These are phyloP conservation scores for Peucedramus taeniatus DNA, from an alignment of 2,113 vertebrate genomes.

Conservation along the genomic window DNA sequence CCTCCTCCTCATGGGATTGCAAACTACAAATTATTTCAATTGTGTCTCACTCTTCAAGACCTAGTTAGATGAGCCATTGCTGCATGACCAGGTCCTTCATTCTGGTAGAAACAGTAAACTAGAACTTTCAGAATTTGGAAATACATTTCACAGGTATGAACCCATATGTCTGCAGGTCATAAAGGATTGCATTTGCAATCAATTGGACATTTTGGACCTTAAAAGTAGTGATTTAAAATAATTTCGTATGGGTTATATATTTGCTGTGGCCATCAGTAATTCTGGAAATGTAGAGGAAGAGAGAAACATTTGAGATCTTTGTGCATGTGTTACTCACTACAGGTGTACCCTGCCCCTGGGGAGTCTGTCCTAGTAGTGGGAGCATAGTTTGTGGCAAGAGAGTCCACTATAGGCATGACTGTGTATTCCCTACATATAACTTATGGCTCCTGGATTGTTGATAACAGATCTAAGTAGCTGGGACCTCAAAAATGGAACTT, in stretches of 20 bases:
- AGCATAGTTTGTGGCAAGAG: background rate
- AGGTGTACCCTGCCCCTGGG: background rate
- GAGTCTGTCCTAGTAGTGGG: background rate
- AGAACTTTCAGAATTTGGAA: background rate
- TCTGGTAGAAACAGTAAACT: background rate
- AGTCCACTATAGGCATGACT: background rate
- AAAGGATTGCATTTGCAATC: background rate
- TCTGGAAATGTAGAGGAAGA: background rate
- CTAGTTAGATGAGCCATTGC: background rate
- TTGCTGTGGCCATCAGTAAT: background rate
- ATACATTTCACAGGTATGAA: background rate
- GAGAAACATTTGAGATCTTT: background rate
- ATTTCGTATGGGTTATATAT: background rate
- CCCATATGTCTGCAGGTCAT: background rate
- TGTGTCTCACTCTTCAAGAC: background rate
- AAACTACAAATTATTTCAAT: background rate
- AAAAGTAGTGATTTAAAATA: background rate
- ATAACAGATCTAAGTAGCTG: background rate
- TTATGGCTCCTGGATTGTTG: background rate
- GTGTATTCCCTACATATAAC: background rate
- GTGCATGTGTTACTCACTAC: background rate
- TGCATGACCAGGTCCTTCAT: background rate
- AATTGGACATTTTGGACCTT: background rate
- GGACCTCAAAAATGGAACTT: background rate
- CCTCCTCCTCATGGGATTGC: fast-evolving